A percentile compares a stretch with the other conserved stretches of the same genome.
Conservation (phyloP, 1,140 invertebrate genomes). For the Panulirus ornatus region DNA sequence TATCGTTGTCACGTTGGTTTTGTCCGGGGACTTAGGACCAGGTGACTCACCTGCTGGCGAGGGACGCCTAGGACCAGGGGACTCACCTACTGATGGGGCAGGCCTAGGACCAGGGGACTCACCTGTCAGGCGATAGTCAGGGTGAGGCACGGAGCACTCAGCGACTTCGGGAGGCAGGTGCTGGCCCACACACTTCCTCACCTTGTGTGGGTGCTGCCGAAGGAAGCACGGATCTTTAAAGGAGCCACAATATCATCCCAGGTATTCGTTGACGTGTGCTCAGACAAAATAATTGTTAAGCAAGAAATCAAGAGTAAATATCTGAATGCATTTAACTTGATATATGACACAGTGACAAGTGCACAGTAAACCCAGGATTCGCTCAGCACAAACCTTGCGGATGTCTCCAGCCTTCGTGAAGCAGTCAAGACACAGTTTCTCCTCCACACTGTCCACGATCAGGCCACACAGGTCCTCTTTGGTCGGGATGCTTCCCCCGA, state of each 20-base stretch:
- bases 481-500: not conserved
- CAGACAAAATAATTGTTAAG: too few species aligned
- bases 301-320: too few species aligned
- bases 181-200: slow-evolving; percentile 10
- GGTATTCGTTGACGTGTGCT: too few species aligned
- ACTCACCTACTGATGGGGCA: not conserved
- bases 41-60: too few species aligned
- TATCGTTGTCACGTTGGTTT: too few species aligned
- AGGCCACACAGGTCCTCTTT: slow-evolving; percentile 31
- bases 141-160: slow-evolving; percentile 43
- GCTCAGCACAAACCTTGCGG: not conserved
- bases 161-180: slow-evolving; percentile 35
- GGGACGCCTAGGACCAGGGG: too few species aligned
- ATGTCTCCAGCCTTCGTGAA: slow-evolving; percentile 35
- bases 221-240: too few species aligned
- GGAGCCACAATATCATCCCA: too few species aligned
- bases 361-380: too few species aligned
- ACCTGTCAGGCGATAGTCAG: not conserved
- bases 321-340: not conserved
- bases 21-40: too few species aligned
- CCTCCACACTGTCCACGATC: slow-evolving; percentile 4
- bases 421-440: slow-evolving; percentile 23
- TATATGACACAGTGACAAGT: not conserved
- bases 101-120: not conserved
- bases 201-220: slow-evolving; percentile 5